These are phyloP conservation scores for Lacerta agilis DNA, from an alignment of 2,797 vertebrate genomes.

Conservation along the genomic window DNA sequence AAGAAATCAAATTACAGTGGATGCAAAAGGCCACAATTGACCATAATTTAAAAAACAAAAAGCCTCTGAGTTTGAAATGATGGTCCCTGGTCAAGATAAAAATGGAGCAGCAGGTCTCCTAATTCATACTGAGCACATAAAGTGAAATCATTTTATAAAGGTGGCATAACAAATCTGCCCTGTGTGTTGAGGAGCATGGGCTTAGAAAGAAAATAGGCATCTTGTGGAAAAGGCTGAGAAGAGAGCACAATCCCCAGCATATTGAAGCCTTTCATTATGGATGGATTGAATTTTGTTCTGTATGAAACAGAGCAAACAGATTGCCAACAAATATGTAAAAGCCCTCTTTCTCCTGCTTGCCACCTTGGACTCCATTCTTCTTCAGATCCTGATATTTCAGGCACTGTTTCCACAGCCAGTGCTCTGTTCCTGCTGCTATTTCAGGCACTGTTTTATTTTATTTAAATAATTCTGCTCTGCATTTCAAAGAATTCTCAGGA, in stretches of 20 bases:
- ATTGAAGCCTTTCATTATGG: not conserved
- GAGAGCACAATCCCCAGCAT: not conserved
- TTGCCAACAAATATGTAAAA: not conserved
- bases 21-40: not conserved
- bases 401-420: not conserved
- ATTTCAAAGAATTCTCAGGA: not conserved
- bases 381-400: not conserved
- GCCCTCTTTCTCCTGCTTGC: not conserved
- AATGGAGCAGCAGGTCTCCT: not conserved
- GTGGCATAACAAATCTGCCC: slow-evolving; percentile 8
- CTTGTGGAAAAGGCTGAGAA: not conserved
- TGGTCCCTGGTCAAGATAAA: not conserved
- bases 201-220: not conserved
- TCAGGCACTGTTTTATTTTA: not conserved
- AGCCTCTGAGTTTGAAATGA: not conserved
- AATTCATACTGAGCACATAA: slow-evolving; percentile 1
- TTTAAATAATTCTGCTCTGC: not conserved
- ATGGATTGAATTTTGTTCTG: not conserved
- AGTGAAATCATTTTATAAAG: slow-evolving; percentile 6
- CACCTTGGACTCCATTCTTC: not conserved
- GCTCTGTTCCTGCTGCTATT: not conserved
- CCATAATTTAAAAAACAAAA: slow-evolving; percentile 18
- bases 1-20: slow-evolving; percentile 20
- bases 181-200: not conserved
- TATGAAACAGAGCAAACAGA: not conserved